Evolutionary conservation across 1,140 invertebrate species (phyloP), one percentile per base, ranked within the genome.

Genomic region (Aporrectodea caliginosa): DNA sequence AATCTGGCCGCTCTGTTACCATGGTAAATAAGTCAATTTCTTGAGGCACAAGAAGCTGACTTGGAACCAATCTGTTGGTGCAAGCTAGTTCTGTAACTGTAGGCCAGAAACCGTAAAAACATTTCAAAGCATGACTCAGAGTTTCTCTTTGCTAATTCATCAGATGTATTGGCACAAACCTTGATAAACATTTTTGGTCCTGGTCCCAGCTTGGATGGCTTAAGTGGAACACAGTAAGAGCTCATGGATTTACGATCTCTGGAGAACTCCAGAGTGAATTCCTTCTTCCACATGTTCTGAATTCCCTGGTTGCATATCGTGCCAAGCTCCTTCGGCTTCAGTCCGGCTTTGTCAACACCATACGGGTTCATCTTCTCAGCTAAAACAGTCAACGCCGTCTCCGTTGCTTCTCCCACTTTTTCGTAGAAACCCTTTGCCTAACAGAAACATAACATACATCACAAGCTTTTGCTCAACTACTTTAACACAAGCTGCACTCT

Each of bases 161-260:
- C 70, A 72, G 14, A 6, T 27, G 27, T 14, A 12, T 72, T 72
- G 6, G 6, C 27, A 76, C 78, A 58, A 82, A 90, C 89, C 87
- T 99, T 99, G 83, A 95, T 93, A 89, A 99, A 99, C 87, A 99
- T 92, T 89, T 98, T 98, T 68, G 97, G 94, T 87, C 96, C 95
- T 79, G 84, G 83, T 29, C 86, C 95, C 72, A 97, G 89, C 82
- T 93, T 93, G 77, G 93, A 92, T 71, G 94, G 90, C 89, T 97
- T 98, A 70, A 96, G 91, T n/a, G 97, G 97, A 73, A 92, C 91
- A 88, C 95, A 97, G 88, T 97, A 98, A 14, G 94, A 94, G 77
- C 96, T 99, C 98, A 99, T 99, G 78, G 97, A 99, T 92, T 99
- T 99, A 88, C 98, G 93, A 91, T 99, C 98, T 85, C 98, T 94